Conservation (phyloP, 1,140 invertebrate genomes). For the Drosophila hydei region DNA sequence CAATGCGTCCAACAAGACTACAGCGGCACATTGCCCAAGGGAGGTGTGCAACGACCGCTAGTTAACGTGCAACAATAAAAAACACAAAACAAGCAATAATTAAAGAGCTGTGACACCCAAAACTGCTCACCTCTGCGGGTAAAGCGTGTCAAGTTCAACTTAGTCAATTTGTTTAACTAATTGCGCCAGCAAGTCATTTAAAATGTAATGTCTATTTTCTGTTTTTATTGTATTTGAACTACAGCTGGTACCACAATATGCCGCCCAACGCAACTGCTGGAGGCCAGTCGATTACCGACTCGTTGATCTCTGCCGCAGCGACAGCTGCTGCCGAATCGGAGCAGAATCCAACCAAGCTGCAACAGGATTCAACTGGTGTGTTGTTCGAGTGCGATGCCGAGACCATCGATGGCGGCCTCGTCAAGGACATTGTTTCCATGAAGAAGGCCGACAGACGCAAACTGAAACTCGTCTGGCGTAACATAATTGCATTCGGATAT, state of each 20-base stretch:
- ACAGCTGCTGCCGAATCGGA: slow-evolving; percentile 57
- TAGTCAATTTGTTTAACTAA: slow-evolving; percentile 57
- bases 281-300: slow-evolving; percentile 76
- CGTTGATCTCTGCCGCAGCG: slow-evolving; percentile 55
- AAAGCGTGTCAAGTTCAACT: slow-evolving; percentile 74
- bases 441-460: slow-evolving; percentile 83
- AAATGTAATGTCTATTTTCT: slow-evolving; percentile 13
- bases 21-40: neutral
- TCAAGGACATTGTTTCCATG: slow-evolving; percentile 83
- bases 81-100: neutral
- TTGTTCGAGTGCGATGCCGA: slow-evolving; percentile 87
- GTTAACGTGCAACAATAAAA: neutral
- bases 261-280: slow-evolving; percentile 79
- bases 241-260: slow-evolving; percentile 66
- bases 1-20: neutral
- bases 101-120: slow-evolving; percentile 10
- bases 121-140: neutral
- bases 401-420: slow-evolving; percentile 85
- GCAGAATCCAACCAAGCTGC: slow-evolving; percentile 65
- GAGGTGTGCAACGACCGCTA: slow-evolving; percentile 1
- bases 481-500: slow-evolving; percentile 92
- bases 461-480: slow-evolving; percentile 94
- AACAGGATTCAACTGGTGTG: slow-evolving; percentile 85
- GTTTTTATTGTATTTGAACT: slow-evolving; percentile 3
- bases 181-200: slow-evolving; percentile 34